phyloP scores from a whole-genome alignment of 2,113 vertebrate species.

The Todiramphus chloris region DNA sequence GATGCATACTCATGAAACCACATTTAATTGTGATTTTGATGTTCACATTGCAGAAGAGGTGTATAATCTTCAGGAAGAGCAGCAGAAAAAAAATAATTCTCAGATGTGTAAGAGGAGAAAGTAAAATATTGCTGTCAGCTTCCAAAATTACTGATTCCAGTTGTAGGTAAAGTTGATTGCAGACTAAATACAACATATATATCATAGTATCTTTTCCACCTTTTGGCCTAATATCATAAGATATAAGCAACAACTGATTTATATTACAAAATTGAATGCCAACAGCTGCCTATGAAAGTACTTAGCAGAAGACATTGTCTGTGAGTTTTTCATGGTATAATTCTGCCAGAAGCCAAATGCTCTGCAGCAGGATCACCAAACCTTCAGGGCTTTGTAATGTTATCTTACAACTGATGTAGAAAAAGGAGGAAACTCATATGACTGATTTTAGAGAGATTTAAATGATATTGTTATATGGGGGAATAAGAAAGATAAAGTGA shows the following conservation, averaged over 20 bases:
- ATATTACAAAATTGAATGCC: constrained; percentile 46
- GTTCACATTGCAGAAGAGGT: background rate
- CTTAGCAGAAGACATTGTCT: constrained; percentile 36
- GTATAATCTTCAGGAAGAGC: background rate
- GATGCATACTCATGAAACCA: background rate
- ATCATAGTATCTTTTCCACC: background rate
- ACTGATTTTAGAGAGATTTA: constrained; percentile 14
- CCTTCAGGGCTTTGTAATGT: background rate
- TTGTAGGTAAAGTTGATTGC: background rate
- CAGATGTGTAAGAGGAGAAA: background rate
- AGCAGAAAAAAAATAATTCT: background rate
- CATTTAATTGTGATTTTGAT: background rate
- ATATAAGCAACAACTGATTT: background rate
- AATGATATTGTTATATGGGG: background rate
- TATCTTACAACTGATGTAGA: background rate
- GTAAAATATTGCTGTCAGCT: background rate
- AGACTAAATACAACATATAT: background rate
- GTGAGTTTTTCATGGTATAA: background rate
- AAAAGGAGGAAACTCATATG: background rate
- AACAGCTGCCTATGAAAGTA: background rate
- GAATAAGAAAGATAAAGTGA: background rate
- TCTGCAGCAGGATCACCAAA: background rate
- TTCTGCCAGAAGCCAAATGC: background rate
- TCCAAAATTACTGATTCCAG: background rate
- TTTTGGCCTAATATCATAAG: background rate